A percentile compares a stretch with the other conserved stretches of the same genome.
Evolutionary conservation across 2,797 vertebrate species (phyloP).

Genomic region (Passerculus sandwichensis): DNA sequence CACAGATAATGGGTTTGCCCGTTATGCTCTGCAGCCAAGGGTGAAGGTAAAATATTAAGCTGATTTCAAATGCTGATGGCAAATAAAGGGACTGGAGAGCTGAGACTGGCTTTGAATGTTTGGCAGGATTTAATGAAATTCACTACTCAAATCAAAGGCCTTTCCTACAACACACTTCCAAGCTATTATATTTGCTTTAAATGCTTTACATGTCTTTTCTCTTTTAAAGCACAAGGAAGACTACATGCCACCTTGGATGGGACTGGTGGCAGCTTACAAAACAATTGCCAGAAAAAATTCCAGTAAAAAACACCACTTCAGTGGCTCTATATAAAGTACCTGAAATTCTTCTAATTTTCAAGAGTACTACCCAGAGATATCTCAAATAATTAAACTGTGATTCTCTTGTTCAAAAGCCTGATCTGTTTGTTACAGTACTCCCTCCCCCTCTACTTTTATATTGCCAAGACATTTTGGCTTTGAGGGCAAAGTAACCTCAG

Average conservation of each 20-base stretch:
- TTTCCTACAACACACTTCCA: neutral
- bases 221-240: neutral
- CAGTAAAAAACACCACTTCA: neutral
- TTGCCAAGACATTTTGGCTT: neutral
- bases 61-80: slow-evolving; percentile 49
- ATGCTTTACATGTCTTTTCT: neutral
- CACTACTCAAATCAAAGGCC: slow-evolving; percentile 32
- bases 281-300: neutral
- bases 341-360: neutral
- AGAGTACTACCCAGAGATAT: neutral
- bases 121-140: slow-evolving; percentile 52
- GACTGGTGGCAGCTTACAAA: neutral
- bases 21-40: slow-evolving; percentile 40
- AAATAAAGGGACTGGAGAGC: slow-evolving; percentile 3
- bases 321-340: neutral
- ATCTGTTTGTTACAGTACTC: neutral
- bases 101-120: slow-evolving; percentile 20
- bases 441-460: neutral
- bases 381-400: neutral
- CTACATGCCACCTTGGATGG: neutral
- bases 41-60: slow-evolving; percentile 62
- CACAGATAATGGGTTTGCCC: slow-evolving; percentile 30
- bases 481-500: neutral
- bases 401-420: neutral
- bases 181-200: neutral